Conservation (phyloP, 2,888 invertebrate species). For the Trissolcus japonicus region DNA sequence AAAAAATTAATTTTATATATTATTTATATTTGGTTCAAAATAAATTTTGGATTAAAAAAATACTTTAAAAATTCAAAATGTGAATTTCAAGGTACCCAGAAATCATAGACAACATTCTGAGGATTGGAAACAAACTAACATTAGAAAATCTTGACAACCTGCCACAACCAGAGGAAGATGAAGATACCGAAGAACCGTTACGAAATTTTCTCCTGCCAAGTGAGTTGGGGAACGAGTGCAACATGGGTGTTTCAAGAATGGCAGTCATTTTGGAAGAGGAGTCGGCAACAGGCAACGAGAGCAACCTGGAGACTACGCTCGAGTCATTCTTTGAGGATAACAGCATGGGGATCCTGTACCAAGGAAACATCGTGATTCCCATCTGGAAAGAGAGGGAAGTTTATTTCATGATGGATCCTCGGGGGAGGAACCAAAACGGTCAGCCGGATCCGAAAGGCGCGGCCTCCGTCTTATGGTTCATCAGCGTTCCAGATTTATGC, state of each 20-base stretch:
- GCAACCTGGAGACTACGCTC: slow-evolving; percentile 73
- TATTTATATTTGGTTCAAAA: too few relatives aligned
- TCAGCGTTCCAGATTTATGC: slow-evolving; percentile 59
- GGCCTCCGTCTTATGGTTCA: slow-evolving; percentile 70
- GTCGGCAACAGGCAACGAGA: slow-evolving; percentile 76
- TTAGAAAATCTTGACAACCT: slow-evolving; percentile 77
- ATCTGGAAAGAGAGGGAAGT: slow-evolving; percentile 68
- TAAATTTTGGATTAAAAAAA: background rate
- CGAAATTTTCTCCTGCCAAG: slow-evolving; percentile 77
- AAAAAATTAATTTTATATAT: too few relatives aligned
- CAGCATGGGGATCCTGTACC: slow-evolving; percentile 79
- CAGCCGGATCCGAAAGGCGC: slow-evolving; percentile 60
- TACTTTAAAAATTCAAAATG: slow-evolving; percentile 2
- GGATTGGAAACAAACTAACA: slow-evolving; percentile 78
- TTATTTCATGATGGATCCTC: slow-evolving; percentile 70
- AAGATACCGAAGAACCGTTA: slow-evolving; percentile 75
- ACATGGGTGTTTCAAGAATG: slow-evolving; percentile 76
- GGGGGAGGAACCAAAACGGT: slow-evolving; percentile 63
- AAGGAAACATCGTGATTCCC: slow-evolving; percentile 67
- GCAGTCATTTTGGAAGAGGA: slow-evolving; percentile 76
- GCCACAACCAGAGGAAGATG: slow-evolving; percentile 75
- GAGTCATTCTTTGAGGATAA: slow-evolving; percentile 80
- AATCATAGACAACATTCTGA: slow-evolving; percentile 47
- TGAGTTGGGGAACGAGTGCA: slow-evolving; percentile 74
- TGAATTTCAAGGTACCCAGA: slow-evolving; percentile 4